Conservation (phyloP, 2,113 vertebrate genomes). For the Entomyzon cyanotis region DNA sequence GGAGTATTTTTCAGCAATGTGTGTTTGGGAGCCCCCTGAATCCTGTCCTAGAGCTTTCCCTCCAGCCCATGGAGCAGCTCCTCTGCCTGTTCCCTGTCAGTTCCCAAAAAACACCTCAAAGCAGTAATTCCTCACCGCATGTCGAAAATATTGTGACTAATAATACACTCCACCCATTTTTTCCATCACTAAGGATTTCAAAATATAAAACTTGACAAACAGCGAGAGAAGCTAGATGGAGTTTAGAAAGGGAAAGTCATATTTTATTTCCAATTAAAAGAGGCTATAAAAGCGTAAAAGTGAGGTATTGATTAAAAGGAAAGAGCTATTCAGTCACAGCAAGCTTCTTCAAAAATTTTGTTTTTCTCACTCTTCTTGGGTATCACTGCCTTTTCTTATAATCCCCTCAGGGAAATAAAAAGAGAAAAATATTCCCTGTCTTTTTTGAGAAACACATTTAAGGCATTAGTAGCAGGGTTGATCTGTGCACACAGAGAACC, state of each 20-base stretch:
- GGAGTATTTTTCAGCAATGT: background rate
- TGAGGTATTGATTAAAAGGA: background rate
- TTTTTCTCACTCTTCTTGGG: background rate
- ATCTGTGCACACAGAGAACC: background rate
- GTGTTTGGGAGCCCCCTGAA: background rate
- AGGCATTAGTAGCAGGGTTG: background rate
- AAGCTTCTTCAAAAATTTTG: background rate
- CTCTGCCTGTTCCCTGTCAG: background rate
- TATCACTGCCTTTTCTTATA: background rate
- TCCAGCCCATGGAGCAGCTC: background rate
- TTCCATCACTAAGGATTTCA: constrained; percentile 7
- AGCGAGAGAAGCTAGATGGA: background rate
- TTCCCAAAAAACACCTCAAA: constrained; percentile 5
- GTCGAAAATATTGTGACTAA: constrained; percentile 27
- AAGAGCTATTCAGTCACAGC: background rate
- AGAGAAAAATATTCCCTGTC: background rate
- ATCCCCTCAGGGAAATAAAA: background rate
- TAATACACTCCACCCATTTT: constrained; percentile 15
- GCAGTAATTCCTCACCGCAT: background rate
- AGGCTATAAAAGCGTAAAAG: background rate
- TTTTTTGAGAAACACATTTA: background rate
- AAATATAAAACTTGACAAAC: constrained; percentile 7
- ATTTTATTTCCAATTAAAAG: background rate
- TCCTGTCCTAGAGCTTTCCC: background rate
- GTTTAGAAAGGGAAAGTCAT: background rate